Evolutionary conservation across 2,888 invertebrate genomes (phyloP).

Genomic region (Tiliacea citrago): DNA sequence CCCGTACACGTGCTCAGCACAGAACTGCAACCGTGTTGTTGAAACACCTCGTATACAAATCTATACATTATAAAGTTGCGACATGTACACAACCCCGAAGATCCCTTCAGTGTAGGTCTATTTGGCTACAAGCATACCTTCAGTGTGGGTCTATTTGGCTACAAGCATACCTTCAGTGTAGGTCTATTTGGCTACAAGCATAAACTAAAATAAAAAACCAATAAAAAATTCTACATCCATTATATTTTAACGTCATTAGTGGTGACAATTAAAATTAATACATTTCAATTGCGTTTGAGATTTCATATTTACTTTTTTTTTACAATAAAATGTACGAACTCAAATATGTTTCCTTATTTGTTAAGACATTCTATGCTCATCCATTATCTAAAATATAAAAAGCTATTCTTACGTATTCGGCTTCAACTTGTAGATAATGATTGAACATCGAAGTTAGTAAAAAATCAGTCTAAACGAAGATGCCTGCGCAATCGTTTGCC

Average conservation of each 20-base stretch:
- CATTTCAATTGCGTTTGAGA: constrained; percentile 78
- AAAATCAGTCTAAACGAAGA: constrained; percentile 87
- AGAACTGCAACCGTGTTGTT: constrained; percentile 1
- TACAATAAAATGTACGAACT: constrained; percentile 81
- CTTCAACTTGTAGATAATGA: constrained; percentile 64
- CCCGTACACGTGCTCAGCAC: neutral
- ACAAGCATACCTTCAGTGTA: constrained; percentile 18
- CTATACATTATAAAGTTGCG: neutral
- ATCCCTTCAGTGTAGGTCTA: neutral
- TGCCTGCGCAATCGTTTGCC: constrained; percentile 75
- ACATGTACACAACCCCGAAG: neutral
- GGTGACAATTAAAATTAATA: constrained; percentile 87
- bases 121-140: constrained; percentile 15
- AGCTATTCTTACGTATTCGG: constrained; percentile 42
- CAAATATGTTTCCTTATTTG: constrained; percentile 74
- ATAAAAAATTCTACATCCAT: constrained; percentile 88
- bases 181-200: neutral
- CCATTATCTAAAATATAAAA: constrained; percentile 62
- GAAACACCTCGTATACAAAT: constrained; percentile 20
- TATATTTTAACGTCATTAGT: constrained; percentile 89
- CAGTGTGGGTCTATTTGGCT: neutral
- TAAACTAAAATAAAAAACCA: constrained; percentile 79
- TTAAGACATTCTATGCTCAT: constrained; percentile 59
- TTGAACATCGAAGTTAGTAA: constrained; percentile 68
- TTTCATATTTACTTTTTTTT: constrained; percentile 74